Evolutionary conservation across 1,140 invertebrate species (phyloP), one percentile per base, ranked within the genome.

Genomic region (Eufriesea mexicana): DNA sequence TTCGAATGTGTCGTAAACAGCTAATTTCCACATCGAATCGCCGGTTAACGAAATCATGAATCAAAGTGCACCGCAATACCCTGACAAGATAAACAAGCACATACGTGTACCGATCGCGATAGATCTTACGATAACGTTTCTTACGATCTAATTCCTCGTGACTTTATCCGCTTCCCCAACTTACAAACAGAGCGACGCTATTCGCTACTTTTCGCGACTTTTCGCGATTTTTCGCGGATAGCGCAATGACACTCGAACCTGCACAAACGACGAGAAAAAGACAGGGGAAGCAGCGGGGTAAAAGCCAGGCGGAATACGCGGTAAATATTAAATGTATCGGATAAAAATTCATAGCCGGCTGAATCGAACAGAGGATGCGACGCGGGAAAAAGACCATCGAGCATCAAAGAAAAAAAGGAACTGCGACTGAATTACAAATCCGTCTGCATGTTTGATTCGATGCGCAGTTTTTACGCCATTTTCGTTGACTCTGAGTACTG

Each of bases 261-360:
- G 28, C 7, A 9, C 6, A 16, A n/a, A 6, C 35, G 28, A 51
- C 59, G 28, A 62, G 14, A n/a, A 9, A 4, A n/a, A 25, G 42
- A 7, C 1, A 0, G 10, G 25, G 25, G 47, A 62, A 25, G 9
- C 10, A 18, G 0, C 20, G 18, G 1, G 28, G n/a, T 7, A n/a
- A 35, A 25, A 28, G 8, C 66, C 14, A 18, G 8, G 9, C 54
- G 67, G 55, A 18, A 49, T 35, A 47, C 42, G 28, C 28, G 67
- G 20, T 79, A 79, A 79, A 79, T 79, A 79, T 79, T 72, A 61
- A 59, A 79, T 68, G 67, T 35, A 51, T 14, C 23, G 66, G 8
- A 54, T 51, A 70, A 79, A 70, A 70, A 70, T 79, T 59, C 54
- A 79, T 70, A 47, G 18, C 25, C 12, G 47, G 5, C 47, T 20